Conservation (phyloP, 2,888 invertebrate species). For the Fissipunctia ypsillon region DNA sequence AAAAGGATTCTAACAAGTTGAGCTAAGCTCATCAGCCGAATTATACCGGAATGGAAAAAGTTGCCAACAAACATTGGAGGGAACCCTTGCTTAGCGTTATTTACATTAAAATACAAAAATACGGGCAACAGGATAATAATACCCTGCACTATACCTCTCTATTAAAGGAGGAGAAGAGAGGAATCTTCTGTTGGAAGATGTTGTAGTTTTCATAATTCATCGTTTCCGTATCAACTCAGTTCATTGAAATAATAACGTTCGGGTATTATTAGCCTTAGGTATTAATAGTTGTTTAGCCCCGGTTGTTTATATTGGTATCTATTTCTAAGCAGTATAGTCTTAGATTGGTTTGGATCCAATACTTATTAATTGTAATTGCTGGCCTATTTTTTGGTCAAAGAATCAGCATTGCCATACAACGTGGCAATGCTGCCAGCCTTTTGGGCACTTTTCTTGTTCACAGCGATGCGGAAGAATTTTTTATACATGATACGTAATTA, state of each 20-base stretch:
- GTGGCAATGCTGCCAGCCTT: background rate
- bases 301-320: background rate
- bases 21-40: slow-evolving; percentile 68
- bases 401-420: background rate
- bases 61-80: slow-evolving; percentile 70
- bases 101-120: slow-evolving; percentile 65
- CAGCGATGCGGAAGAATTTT: background rate
- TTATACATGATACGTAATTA: no score
- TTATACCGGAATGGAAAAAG: slow-evolving; percentile 75
- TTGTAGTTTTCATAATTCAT: background rate
- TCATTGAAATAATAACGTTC: background rate
- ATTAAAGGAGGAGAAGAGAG: background rate
- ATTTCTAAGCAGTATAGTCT: background rate
- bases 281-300: background rate
- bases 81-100: slow-evolving; percentile 64
- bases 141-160: slow-evolving; percentile 8
- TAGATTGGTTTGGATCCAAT: background rate
- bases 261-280: background rate
- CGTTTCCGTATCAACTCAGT: background rate
- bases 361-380: background rate
- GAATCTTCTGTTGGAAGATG: background rate
- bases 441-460: background rate
- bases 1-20: slow-evolving; percentile 64
- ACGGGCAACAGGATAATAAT: slow-evolving; percentile 10
- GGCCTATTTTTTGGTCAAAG: background rate